Percentiles rank a stretch among this genome's conserved stretches.
phyloP scores from a whole-genome alignment of 2,113 vertebrate genomes.

The Lagopus leucura region DNA sequence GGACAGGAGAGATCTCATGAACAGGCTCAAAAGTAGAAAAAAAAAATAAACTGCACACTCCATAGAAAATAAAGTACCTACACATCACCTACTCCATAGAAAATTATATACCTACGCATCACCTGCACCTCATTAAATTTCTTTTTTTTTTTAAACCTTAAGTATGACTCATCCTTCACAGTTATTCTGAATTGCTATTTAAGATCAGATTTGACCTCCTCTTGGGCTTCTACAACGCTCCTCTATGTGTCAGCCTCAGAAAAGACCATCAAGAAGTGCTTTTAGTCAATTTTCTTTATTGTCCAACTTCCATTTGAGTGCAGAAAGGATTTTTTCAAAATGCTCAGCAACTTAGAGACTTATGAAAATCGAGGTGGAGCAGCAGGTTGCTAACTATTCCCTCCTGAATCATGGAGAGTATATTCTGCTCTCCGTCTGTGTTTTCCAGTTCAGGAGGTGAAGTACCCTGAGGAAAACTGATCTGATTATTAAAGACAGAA shows the following conservation, averaged over 20 bases:
- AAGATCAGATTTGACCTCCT: neutral
- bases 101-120: neutral
- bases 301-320: neutral
- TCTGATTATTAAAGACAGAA: neutral
- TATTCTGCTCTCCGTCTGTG: neutral
- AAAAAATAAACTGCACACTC: neutral
- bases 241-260: neutral
- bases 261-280: neutral
- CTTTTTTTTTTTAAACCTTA: neutral
- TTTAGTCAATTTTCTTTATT: neutral
- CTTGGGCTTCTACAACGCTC: neutral
- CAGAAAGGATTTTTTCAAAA: neutral
- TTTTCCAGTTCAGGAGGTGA: neutral
- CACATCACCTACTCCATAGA: neutral
- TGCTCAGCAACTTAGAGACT: neutral
- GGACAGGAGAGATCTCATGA: neutral
- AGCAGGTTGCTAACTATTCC: neutral
- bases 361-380: too few species aligned
- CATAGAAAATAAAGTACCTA: neutral
- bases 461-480: neutral
- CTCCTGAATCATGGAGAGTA: neutral
- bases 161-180: neutral
- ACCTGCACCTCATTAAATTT: neutral
- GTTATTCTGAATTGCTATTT: neutral
- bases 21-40: neutral